Evolutionary conservation across 2,113 vertebrate species (phyloP).

Genomic region (Aviceda subcristata): DNA sequence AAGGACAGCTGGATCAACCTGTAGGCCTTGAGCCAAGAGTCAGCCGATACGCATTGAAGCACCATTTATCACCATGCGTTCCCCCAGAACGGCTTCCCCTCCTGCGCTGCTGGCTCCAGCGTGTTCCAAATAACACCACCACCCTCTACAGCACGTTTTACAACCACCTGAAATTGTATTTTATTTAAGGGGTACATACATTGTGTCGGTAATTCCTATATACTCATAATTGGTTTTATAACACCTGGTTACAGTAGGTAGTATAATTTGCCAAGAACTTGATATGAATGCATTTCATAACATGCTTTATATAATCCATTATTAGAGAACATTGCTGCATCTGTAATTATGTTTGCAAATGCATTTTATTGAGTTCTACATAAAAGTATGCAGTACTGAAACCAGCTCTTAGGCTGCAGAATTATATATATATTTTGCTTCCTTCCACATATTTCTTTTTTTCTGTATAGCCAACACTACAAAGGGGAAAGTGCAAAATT

Average conservation of each 20-base stretch:
- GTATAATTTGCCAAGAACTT: slow-evolving; percentile 10
- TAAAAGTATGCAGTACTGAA: background rate
- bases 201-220: background rate
- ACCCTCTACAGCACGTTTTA: background rate
- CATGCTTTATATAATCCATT: slow-evolving; percentile 53
- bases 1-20: background rate
- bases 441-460: background rate
- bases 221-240: slow-evolving; percentile 33
- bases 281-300: slow-evolving; percentile 61
- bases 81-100: background rate
- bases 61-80: background rate
- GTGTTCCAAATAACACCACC: background rate
- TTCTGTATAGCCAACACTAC: background rate
- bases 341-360: slow-evolving; percentile 66
- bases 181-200: background rate
- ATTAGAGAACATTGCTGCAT: slow-evolving; percentile 54
- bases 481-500: background rate
- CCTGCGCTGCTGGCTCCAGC: background rate
- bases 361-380: slow-evolving; percentile 53
- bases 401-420: background rate
- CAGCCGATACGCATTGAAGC: accelerated
- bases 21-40: background rate
- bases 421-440: background rate
- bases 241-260: slow-evolving; percentile 21
- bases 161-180: background rate